A percentile compares a stretch with the other conserved stretches of the same genome.
Evolutionary conservation across 2,888 invertebrate species (phyloP).

Genomic region (Perizoma affinitatum): DNA sequence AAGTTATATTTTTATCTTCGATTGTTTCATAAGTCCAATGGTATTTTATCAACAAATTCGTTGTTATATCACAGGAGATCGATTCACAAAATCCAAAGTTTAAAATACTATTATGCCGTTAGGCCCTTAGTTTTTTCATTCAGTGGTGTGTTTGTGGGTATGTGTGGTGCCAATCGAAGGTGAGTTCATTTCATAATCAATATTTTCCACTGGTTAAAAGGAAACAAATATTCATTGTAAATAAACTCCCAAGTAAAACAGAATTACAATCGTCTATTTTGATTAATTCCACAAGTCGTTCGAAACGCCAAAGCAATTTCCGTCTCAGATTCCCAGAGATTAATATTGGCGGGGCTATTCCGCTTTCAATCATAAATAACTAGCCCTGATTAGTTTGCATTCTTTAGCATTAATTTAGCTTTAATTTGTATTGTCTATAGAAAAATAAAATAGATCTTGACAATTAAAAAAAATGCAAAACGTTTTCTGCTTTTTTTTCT

Average conservation of each 20-base stretch:
- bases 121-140: no score
- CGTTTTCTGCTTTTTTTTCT: no score
- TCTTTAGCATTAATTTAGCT: constrained; percentile 1
- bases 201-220: background rate
- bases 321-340: constrained; percentile 16
- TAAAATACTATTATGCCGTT: no score
- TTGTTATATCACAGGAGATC: no score
- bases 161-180: no score
- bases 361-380: constrained; percentile 20
- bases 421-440: background rate
- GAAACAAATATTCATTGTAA: background rate
- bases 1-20: no score
- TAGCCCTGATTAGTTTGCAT: constrained; percentile 12
- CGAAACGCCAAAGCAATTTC: constrained; percentile 21
- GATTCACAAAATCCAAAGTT: no score
- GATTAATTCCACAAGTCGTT: constrained; percentile 26
- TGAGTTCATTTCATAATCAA: background rate
- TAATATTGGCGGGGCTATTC: constrained; percentile 15
- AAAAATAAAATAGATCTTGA: no score
- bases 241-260: constrained; percentile 6
- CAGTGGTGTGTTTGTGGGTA: no score
- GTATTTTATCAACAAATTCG: no score
- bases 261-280: constrained; percentile 16
- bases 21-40: no score
- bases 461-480: no score